Evolutionary conservation across 1,140 invertebrate genomes (phyloP).

Genomic region (Chionoecetes opilio): DNA sequence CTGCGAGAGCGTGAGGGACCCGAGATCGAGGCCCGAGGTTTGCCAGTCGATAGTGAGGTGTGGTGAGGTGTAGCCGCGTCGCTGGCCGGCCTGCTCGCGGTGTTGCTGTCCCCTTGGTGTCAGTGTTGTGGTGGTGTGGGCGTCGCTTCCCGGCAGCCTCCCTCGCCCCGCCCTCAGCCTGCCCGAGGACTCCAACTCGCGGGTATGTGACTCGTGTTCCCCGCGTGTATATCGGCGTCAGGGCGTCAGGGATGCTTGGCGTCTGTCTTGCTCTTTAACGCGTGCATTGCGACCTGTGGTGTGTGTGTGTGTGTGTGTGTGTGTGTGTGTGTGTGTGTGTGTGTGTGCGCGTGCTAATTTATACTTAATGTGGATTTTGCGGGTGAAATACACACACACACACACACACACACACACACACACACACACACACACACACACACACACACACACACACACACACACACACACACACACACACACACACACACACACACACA

Average conservation of each 20-base stretch:
- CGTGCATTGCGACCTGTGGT: neutral
- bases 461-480: too few relatives aligned
- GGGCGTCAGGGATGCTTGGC: neutral
- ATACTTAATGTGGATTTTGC: too few relatives aligned
- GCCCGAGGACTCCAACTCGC: neutral
- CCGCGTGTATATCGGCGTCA: neutral
- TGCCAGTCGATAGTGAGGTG: constrained; percentile 16
- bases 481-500: too few relatives aligned
- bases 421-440: too few relatives aligned
- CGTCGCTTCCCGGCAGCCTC: neutral
- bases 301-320: constrained; percentile 15
- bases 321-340: constrained; percentile 1
- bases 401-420: too few relatives aligned
- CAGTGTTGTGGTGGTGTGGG: neutral
- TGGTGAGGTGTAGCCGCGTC: constrained; percentile 13
- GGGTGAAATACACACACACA: too few relatives aligned
- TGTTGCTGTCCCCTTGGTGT: neutral
- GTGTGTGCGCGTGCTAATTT: too few relatives aligned
- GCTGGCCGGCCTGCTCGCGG: neutral
- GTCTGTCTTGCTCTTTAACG: neutral
- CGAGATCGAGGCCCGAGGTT: too few relatives aligned
- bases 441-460: too few relatives aligned
- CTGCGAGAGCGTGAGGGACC: neutral
- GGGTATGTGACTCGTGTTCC: neutral
- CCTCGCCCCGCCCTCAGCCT: neutral